phyloP scores from a whole-genome alignment of 2,113 vertebrate species.

The Prunella fulvescens region DNA sequence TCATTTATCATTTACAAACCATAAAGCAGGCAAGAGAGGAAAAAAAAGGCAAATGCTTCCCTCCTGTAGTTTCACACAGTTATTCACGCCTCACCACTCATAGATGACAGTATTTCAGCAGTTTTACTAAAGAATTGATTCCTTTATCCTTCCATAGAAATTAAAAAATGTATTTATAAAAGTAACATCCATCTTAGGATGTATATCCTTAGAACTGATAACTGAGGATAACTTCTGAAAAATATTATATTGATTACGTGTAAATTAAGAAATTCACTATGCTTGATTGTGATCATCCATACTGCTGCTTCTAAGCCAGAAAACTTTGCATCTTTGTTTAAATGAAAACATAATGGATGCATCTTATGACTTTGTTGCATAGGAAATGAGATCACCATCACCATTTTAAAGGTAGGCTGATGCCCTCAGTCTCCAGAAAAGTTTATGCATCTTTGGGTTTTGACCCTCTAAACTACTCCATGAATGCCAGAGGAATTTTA shows the following conservation, averaged over 20 bases:
- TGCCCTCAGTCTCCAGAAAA: background rate
- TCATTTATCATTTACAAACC: constrained; percentile 51
- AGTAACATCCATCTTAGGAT: background rate
- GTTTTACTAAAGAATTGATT: background rate
- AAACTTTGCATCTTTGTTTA: background rate
- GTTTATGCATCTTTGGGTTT: background rate
- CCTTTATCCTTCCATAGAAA: background rate
- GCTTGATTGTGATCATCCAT: background rate
- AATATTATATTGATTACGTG: background rate
- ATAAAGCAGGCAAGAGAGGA: constrained; percentile 6
- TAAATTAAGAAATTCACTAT: background rate
- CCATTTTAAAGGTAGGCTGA: background rate
- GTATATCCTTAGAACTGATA: background rate
- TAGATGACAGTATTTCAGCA: constrained; percentile 1
- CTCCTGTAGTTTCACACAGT: background rate
- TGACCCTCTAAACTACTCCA: background rate
- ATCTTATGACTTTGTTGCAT: background rate
- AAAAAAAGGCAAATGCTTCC: background rate
- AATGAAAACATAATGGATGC: background rate
- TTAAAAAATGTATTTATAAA: background rate
- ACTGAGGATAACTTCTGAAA: background rate
- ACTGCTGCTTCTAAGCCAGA: background rate
- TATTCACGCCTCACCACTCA: constrained; percentile 5
- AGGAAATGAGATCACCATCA: background rate
- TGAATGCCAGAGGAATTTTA: background rate